Evolutionary conservation across 2,797 vertebrate species (phyloP), one percentile per base, ranked within the genome.

Genomic region (Thaleichthys pacificus): DNA sequence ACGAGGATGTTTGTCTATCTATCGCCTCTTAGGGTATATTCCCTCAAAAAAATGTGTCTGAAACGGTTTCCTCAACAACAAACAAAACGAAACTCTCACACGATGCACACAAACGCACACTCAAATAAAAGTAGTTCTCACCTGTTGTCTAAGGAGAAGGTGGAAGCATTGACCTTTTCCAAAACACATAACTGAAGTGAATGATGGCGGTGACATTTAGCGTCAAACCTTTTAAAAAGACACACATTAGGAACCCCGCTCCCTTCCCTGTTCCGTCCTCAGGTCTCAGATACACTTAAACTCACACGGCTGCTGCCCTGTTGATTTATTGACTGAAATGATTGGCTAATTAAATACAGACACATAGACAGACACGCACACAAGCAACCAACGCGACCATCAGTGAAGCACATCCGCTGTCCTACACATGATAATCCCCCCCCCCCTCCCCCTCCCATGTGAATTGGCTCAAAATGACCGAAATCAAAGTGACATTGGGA

Each of bases 131-230:
- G 51, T 54, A 6, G 5, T 11, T 66, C 61, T 49, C 64, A 14
- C 38, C 56, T 47, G 62, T n/a, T 70, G 69, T 80, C 32, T 32
- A 24, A 73, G 32, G 19, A 71, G 56, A 77, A 75, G 79, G 72
- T 62, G 14, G 61, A 76, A 76, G 68, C 56, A 32, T 66, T 82
- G 86, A 86, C 87, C 83, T 89, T 87, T 85, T 24, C 65, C 63
- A 69, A 64, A 70, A 73, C 57, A 6, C 72, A 82, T 82, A 82
- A 82, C 72, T 77, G 72, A 85, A 88, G 81, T 90, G 84, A 84
- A 90, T 80, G 79, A 91, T 88, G 76, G 80, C 72, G 80, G 80
- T 87, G 86, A 82, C 89, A 89, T 92, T 91, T 89, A 71, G 79
- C 28, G 38, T 69, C 38, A 61, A 72, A 78, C 67, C 62, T 76